phyloP scores from a whole-genome alignment of 2,797 vertebrate genomes.

The Orientallactaga sibirica region DNA sequence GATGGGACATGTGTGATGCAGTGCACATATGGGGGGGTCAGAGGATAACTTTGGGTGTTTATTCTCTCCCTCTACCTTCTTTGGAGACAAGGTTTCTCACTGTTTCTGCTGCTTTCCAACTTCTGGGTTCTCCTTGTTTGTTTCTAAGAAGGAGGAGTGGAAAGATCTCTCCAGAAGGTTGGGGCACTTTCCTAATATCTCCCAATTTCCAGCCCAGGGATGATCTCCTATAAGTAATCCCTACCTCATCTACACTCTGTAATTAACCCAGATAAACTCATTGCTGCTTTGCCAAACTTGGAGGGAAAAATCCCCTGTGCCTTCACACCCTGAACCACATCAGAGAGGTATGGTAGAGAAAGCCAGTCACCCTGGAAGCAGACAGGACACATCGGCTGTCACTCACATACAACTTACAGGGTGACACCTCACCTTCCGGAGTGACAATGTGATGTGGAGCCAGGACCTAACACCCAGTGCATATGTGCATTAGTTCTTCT shows the following conservation, averaged over 20 bases:
- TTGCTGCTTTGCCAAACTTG: no score
- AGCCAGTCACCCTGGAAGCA: not conserved
- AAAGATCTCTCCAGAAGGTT: not conserved
- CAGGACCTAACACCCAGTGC: not conserved
- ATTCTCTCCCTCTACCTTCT: no score
- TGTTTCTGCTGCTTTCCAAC: no score
- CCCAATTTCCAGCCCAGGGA: not conserved
- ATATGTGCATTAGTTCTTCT: not conserved
- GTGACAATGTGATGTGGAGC: not conserved
- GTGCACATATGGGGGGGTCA: no score
- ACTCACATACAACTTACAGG: not conserved
- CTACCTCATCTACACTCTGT: no score
- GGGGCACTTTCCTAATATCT: not conserved
- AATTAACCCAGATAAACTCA: no score
- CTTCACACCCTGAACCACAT: not conserved
- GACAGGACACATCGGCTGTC: no score
- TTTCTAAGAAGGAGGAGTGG: not conserved
- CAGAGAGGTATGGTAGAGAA: not conserved
- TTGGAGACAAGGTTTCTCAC: no score
- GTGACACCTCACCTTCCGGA: not conserved
- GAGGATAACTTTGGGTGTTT: no score
- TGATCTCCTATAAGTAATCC: not conserved
- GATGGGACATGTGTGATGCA: no score
- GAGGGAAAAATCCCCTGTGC: not conserved
- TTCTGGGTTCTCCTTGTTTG: no score